These are phyloP conservation scores for Lontra canadensis DNA, from an alignment of 2,113 vertebrate genomes.

Conservation along the genomic window DNA sequence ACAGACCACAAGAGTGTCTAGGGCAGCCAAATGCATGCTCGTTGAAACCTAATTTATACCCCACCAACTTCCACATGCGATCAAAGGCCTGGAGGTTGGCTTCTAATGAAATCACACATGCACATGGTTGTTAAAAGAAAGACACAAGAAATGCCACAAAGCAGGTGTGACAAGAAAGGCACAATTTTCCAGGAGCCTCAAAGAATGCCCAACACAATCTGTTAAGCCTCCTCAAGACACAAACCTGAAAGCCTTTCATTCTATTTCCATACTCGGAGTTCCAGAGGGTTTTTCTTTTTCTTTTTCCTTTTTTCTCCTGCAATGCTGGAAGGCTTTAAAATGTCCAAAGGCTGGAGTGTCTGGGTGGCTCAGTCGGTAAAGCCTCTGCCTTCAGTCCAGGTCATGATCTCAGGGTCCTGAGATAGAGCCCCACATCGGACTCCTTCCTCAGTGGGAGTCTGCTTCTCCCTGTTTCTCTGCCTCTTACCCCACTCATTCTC, in stretches of 20 bases:
- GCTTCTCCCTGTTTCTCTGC: no score
- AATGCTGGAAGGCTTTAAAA: neutral
- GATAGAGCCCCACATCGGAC: no score
- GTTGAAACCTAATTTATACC: accelerated
- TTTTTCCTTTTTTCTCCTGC: no score
- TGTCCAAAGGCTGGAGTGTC: no score
- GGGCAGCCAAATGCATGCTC: accelerated
- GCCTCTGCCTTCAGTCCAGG: no score
- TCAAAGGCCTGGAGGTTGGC: neutral
- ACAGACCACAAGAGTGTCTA: neutral
- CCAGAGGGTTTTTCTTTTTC: no score
- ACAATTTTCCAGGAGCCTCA: neutral
- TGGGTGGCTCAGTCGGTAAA: no score
- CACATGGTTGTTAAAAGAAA: neutral
- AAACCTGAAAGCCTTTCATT: neutral
- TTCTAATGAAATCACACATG: neutral
- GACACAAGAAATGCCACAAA: neutral
- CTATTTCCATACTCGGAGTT: no score
- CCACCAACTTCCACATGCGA: neutral
- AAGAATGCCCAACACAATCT: neutral
- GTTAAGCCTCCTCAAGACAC: neutral
- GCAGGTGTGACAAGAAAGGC: neutral
- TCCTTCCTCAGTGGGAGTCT: no score
- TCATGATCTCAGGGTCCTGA: no score
- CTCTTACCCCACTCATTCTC: no score